Percentiles rank a stretch among this genome's conserved stretches.
Conservation (phyloP, 2,113 vertebrate genomes). For the Odontesthes bonariensis region DNA sequence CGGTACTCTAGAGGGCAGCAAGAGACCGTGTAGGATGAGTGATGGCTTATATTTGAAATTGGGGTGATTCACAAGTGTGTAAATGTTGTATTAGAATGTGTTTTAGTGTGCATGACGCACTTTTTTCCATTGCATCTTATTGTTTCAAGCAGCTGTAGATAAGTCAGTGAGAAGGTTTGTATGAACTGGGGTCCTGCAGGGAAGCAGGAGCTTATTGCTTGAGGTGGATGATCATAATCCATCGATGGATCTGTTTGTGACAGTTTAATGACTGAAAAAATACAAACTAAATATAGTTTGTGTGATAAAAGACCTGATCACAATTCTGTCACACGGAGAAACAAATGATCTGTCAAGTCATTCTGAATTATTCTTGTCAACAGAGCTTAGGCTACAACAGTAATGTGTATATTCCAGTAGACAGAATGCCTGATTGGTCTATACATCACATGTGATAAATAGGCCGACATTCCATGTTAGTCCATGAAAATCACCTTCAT, state of each 20-base stretch:
- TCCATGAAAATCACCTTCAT: slow-evolving; percentile 46
- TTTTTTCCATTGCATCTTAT: slow-evolving; percentile 20
- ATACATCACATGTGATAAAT: slow-evolving; percentile 31
- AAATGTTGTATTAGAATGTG: not conserved
- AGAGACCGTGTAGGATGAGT: slow-evolving; percentile 79
- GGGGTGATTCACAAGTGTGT: not conserved
- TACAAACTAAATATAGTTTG: not conserved
- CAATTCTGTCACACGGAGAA: not conserved
- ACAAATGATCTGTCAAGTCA: not conserved
- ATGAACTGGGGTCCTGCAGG: not conserved
- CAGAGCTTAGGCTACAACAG: not conserved
- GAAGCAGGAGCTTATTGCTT: not conserved
- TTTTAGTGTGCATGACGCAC: not conserved
- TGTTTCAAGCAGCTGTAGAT: slow-evolving; percentile 6
- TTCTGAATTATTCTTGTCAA: not conserved
- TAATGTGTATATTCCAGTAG: not conserved
- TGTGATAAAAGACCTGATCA: not conserved
- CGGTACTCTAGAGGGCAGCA: slow-evolving; percentile 91
- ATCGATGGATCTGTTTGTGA: not conserved
- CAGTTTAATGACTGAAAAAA: not conserved
- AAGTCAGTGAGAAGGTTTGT: not conserved
- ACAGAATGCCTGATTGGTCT: slow-evolving; percentile 1
- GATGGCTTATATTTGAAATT: slow-evolving; percentile 5
- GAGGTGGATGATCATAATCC: not conserved
- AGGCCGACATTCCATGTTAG: slow-evolving; percentile 19